Conservation (phyloP, 2,113 vertebrate genomes). For the Cettia cetti region DNA sequence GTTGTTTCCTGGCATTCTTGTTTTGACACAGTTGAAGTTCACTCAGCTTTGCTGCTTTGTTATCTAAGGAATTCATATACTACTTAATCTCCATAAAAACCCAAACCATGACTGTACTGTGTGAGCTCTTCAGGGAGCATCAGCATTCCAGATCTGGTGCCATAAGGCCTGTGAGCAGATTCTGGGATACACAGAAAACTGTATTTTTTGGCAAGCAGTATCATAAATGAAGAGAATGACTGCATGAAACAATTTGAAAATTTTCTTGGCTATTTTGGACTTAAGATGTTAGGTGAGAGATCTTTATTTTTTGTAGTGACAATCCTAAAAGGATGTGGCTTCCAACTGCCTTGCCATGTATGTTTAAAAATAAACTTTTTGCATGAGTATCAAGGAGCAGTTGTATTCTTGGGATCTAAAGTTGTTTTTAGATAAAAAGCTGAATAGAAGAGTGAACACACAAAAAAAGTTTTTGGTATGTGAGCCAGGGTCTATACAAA, state of each 20-base stretch:
- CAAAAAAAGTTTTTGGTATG: neutral
- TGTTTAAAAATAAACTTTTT: neutral
- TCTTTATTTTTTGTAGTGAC: neutral
- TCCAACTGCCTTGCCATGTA: neutral
- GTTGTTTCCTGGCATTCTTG: conserved; percentile 27
- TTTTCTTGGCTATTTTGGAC: conserved; percentile 27
- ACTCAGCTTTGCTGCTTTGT: neutral
- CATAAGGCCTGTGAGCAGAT: conserved; percentile 12
- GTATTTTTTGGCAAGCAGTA: conserved; percentile 11
- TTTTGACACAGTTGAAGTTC: neutral
- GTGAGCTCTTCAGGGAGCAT: conserved; percentile 18
- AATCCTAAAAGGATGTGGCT: neutral
- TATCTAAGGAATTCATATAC: conserved; percentile 63
- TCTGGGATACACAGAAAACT: neutral
- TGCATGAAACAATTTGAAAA: neutral
- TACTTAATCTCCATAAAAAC: conserved; percentile 31
- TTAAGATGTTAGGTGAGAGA: neutral
- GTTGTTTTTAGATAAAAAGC: neutral
- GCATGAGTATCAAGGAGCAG: neutral
- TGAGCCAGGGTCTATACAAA: neutral
- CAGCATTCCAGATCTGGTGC: conserved; percentile 34
- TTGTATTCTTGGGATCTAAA: neutral
- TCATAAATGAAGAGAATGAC: conserved; percentile 4
- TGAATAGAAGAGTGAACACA: neutral
- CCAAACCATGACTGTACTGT: neutral